A percentile compares a stretch with the other conserved stretches of the same genome.
These are phyloP conservation scores for Ommatoiulus sabulosus DNA, from an alignment of 2,888 invertebrate genomes.

Conservation along the genomic window DNA sequence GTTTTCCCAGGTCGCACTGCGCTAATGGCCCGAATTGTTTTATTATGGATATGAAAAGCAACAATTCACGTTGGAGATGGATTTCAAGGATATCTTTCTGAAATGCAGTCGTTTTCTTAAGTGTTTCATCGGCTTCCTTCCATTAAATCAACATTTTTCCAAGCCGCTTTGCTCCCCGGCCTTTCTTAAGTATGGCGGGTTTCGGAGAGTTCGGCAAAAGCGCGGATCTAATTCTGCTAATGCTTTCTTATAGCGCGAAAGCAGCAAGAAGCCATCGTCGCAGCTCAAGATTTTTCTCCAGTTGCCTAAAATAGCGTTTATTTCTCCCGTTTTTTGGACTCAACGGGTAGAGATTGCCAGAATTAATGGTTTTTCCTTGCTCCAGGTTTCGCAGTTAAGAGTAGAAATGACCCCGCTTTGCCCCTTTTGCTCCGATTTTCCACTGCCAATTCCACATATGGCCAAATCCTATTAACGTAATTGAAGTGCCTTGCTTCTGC, in stretches of 20 bases:
- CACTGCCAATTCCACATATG: conserved; percentile 13
- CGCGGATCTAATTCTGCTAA: conserved; percentile 2
- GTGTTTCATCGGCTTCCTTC: conserved; percentile 27
- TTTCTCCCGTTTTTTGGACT: not conserved
- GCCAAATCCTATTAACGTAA: conserved; percentile 1
- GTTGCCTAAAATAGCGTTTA: not conserved
- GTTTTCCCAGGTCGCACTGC: not conserved
- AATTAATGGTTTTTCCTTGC: not conserved
- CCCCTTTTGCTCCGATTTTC: not conserved
- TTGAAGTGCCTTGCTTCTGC: not conserved
- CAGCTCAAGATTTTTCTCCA: not conserved
- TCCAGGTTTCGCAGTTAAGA: not conserved
- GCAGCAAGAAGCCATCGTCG: not conserved
- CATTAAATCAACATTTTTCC: conserved; percentile 34
- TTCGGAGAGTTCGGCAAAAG: not conserved
- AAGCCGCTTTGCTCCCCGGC: not conserved
- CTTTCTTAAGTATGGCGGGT: not conserved
- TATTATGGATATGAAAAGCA: conserved; percentile 20
- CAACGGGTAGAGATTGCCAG: not conserved
- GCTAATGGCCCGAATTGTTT: not conserved
- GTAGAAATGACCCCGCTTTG: not conserved
- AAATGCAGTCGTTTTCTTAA: conserved; percentile 11
- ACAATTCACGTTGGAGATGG: not conserved
- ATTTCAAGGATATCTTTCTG: not conserved
- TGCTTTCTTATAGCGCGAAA: not conserved